Evolutionary conservation across 2,113 vertebrate genomes (phyloP).

Genomic region (Anser brachyrhynchus): DNA sequence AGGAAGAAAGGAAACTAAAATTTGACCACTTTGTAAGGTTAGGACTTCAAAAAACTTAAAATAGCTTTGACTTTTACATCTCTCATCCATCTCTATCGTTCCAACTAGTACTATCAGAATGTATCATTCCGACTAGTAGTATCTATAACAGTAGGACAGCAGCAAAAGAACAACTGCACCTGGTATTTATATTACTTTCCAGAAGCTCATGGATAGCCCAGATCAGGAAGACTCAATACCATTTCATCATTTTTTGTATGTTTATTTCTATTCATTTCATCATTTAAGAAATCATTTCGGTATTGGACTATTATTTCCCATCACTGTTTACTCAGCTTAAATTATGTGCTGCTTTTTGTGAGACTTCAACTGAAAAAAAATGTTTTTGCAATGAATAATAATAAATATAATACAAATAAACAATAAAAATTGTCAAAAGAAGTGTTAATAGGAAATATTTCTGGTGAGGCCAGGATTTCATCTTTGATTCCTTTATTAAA

Average conservation of each 20-base stretch:
- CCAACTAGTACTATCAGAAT: neutral
- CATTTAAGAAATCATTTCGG: neutral
- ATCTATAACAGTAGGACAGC: neutral
- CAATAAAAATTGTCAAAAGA: neutral
- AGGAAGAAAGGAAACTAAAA: neutral
- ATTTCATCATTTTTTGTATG: neutral
- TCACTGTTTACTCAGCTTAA: neutral
- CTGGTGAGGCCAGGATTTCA: neutral
- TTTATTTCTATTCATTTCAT: neutral
- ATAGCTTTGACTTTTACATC: neutral
- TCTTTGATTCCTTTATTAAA: neutral
- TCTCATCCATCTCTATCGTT: neutral
- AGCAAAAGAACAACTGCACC: neutral
- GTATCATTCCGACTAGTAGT: neutral
- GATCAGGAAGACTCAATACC: neutral
- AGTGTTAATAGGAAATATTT: neutral
- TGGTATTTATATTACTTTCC: neutral
- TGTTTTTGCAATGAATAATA: neutral
- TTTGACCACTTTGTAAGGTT: neutral
- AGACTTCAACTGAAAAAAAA: neutral
- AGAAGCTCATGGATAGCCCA: neutral
- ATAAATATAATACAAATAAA: neutral
- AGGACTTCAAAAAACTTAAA: slow-evolving; percentile 14
- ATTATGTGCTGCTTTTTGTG: neutral
- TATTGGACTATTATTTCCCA: neutral